Percentiles rank a stretch among this genome's conserved stretches.
Evolutionary conservation across 2,113 vertebrate species (phyloP).

Genomic region (Brachypodius melanocephalos): DNA sequence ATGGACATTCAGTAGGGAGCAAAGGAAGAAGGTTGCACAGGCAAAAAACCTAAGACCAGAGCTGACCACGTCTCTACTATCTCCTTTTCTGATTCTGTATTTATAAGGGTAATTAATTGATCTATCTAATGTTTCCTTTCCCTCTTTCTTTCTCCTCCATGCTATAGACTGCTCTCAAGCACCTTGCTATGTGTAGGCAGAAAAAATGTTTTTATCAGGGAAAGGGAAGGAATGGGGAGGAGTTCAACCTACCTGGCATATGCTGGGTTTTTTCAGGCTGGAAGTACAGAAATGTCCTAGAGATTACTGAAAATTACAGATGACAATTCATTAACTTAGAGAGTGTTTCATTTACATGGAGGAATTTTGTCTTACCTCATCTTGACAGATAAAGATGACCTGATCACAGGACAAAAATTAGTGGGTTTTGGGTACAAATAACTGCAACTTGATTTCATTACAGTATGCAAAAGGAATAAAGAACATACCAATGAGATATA

Average conservation of each 20-base stretch:
- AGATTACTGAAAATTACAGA: not conserved
- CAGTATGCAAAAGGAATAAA: not conserved
- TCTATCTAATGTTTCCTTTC: not conserved
- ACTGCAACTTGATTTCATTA: not conserved
- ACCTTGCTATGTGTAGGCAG: not conserved
- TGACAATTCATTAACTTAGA: not conserved
- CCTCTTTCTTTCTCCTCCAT: not conserved
- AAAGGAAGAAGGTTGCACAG: not conserved
- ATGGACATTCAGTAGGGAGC: not conserved
- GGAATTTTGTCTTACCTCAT: not conserved
- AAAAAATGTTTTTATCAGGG: not conserved
- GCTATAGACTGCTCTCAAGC: not conserved
- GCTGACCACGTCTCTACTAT: not conserved
- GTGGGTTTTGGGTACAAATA: not conserved
- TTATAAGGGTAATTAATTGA: not conserved
- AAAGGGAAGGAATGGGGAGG: not conserved
- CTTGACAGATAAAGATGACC: not conserved
- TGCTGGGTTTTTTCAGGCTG: not conserved
- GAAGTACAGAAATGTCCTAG: not conserved
- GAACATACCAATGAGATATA: not conserved
- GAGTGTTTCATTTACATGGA: not conserved
- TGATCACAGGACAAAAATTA: not conserved
- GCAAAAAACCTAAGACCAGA: not conserved
- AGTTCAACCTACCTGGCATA: not conserved
- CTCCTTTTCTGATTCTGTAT: not conserved